Base-by-base conservation (phyloP, 64 coral and sea anemone genomes). In the Montipora capricornis region DNA sequence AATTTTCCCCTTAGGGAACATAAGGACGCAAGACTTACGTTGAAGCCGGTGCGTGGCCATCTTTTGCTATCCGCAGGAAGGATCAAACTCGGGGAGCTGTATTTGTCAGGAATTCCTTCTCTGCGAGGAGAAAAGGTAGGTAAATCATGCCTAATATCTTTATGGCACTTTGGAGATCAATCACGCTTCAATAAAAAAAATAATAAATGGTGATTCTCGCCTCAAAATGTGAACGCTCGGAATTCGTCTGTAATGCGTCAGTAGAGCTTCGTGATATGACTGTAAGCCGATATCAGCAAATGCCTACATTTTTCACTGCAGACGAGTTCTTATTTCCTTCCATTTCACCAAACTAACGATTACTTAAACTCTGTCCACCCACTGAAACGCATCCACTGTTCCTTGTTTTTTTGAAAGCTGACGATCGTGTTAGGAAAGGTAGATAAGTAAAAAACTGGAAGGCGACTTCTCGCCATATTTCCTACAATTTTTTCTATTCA, bases 21-120 rank as follows among this genome's bases (percentile, higher is more conserved):
- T 45, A 73, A 71, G 49, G 82, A 86, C 68, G 82, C 82, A 8
- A 71, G 44, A 47, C 9, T 86, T 22, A 86, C 66, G 17, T 47
- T 86, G 17, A 70, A 86, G 12, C 64, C 82, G 0, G 12, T 22
- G 29, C 82, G 47, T 49, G 82, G 64, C 45, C 82, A 86, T 17
- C 82, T 86, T 71, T 49, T 73, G 82, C 46, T 86, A 9, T 93
- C 91, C 17, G 74, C 67, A 4, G 73, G 71, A 17, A 93, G 20
- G 73, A 55, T 93, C n/a, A 93, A 93, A 44, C 91, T 93, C 57
- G 91, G 91, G 29, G 81, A 93, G 50, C 73, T 93, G 16, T 93
- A 87, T 87, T 76, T 93, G 26, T 86, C 91, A 51, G 91, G 91
- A 46, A 69, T 93, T 26, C 61, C 66, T 68, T 81, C 71, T 64